phyloP scores from a whole-genome alignment of 2,113 vertebrate genomes.

The Chloebia gouldiae region DNA sequence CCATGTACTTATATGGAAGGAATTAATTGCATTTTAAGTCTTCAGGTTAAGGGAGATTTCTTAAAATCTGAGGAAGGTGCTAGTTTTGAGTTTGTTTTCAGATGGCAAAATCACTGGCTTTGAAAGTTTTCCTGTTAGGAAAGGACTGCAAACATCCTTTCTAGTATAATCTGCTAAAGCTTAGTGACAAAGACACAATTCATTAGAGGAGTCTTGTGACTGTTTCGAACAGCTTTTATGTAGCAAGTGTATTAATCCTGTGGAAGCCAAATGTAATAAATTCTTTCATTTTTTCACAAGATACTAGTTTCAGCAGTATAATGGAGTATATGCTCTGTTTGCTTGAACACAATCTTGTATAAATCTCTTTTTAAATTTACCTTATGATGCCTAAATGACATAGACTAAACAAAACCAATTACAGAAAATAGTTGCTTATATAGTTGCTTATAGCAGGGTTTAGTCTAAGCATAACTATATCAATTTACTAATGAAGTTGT shows the following conservation, averaged over 20 bases:
- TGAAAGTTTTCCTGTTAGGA: neutral
- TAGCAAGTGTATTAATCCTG: neutral
- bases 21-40: neutral
- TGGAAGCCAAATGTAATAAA: neutral
- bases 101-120: neutral
- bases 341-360: neutral
- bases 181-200: conserved; percentile 4
- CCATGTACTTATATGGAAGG: neutral
- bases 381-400: neutral
- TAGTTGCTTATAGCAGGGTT: neutral
- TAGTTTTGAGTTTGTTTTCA: neutral
- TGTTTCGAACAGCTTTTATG: conserved; percentile 1
- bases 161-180: neutral
- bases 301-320: neutral
- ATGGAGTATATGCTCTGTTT: neutral
- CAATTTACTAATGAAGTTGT: neutral
- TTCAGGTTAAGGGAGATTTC: neutral
- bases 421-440: neutral
- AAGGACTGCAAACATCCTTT: neutral
- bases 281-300: neutral
- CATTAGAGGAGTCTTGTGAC: conserved; percentile 21
- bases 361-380: neutral
- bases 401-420: neutral
- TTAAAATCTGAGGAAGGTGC: neutral
- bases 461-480: neutral